Evolutionary conservation across 1,140 invertebrate genomes (phyloP).

Genomic region (Drosophila insularis): DNA sequence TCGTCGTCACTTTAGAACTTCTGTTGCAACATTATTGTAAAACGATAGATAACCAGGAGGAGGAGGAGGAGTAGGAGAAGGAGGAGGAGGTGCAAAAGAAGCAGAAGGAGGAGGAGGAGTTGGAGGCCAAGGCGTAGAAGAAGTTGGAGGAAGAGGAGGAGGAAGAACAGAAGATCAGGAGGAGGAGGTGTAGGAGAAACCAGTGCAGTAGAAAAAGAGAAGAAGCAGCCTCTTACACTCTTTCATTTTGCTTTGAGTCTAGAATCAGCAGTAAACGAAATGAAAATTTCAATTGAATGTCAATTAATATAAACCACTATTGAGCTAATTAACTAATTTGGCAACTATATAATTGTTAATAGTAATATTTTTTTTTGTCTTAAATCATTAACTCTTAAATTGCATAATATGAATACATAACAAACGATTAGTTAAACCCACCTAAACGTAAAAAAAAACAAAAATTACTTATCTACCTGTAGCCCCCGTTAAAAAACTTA

Average conservation of each 20-base stretch:
- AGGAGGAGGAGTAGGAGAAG: no score
- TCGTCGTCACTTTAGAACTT: neutral
- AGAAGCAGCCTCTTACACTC: no score
- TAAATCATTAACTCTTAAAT: neutral
- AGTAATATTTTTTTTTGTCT: neutral
- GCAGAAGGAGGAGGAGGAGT: no score
- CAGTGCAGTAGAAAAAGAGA: no score
- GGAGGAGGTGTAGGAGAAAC: no score
- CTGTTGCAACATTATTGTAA: neutral
- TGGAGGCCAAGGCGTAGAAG: no score
- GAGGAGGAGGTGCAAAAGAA: no score
- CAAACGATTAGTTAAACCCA: constrained; percentile 1
- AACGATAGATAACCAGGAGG: no score
- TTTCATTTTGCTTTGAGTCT: no score
- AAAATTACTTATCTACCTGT: neutral
- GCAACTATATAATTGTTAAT: neutral
- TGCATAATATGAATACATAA: constrained; percentile 11
- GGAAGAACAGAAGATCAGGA: no score
- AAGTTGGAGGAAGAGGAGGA: no score
- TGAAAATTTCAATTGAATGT: neutral
- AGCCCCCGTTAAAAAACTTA: neutral
- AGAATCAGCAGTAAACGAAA: no score
- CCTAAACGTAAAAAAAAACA: neutral
- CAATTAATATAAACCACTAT: neutral
- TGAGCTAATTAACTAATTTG: neutral